Percentiles rank a stretch among this genome's conserved stretches.
phyloP scores from a whole-genome alignment of 2,888 invertebrate genomes.

The Andrena flavipes region DNA sequence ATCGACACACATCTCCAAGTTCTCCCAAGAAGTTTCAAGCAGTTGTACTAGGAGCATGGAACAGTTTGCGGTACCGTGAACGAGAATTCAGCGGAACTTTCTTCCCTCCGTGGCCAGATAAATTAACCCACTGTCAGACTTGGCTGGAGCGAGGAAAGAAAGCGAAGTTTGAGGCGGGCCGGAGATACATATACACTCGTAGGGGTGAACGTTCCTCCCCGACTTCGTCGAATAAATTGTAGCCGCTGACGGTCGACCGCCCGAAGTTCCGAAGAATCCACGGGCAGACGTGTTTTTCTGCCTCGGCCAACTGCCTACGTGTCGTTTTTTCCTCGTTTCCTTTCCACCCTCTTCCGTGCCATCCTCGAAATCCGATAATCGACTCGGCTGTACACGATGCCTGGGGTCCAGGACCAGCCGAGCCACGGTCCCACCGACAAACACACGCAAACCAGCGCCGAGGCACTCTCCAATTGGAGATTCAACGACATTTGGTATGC shows the following conservation, averaged over 20 bases:
- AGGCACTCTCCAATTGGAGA: conserved; percentile 76
- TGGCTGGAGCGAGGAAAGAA: conserved; percentile 28
- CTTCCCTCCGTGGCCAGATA: conserved; percentile 47
- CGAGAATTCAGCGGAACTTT: conserved; percentile 46
- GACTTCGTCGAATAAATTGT: conserved; percentile 60
- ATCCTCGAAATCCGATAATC: conserved; percentile 72
- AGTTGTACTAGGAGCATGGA: not conserved
- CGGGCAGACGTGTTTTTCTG: conserved; percentile 63
- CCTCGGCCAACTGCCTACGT: conserved; percentile 13
- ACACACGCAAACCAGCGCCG: conserved; percentile 49
- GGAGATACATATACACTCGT: conserved; percentile 19
- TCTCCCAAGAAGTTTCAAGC: not conserved
- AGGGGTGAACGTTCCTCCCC: conserved; percentile 15
- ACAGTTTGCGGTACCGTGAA: conserved; percentile 45
- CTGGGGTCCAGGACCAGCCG: conserved; percentile 22
- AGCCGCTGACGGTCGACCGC: conserved; percentile 34
- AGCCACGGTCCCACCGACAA: conserved; percentile 27
- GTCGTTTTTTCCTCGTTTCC: not conserved
- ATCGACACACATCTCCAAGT: too few relatives aligned
- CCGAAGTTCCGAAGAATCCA: conserved; percentile 37
- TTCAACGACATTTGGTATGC: conserved; percentile 78
- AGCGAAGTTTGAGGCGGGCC: conserved; percentile 25
- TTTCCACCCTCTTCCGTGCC: not conserved
- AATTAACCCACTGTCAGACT: conserved; percentile 65
- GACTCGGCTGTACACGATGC: conserved; percentile 59